phyloP scores from a whole-genome alignment of 64 coral and sea anemone species.

The Dendronephthya gigantea region DNA sequence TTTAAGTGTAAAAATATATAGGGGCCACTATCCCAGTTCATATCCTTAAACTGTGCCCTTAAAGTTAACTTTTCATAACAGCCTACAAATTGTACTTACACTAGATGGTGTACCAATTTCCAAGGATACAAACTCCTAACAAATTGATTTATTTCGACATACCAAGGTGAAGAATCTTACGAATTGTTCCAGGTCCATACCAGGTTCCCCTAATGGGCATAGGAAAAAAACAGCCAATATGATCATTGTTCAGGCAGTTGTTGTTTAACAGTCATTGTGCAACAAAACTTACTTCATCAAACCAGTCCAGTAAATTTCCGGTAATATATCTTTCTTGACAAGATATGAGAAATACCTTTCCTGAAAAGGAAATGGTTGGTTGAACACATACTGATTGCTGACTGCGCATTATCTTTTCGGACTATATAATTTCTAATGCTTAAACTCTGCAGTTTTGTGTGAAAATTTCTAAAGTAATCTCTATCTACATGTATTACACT shows the following conservation, averaged over 20 bases:
- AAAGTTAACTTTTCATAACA: no score
- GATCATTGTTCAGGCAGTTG: no score
- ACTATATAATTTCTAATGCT: no score
- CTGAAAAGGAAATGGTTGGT: conserved; percentile 31
- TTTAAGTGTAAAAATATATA: no score
- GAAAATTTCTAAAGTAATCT: no score
- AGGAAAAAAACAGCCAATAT: not conserved
- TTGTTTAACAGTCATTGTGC: not conserved
- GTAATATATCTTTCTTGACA: conserved; percentile 91
- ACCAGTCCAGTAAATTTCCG: conserved; percentile 93
- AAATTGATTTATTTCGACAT: not conserved
- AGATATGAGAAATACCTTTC: conserved; percentile 85
- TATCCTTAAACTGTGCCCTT: no score
- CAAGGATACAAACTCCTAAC: not conserved
- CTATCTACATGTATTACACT: no score
- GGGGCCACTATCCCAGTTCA: no score
- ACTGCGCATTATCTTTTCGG: no score
- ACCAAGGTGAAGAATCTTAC: conserved; percentile 71
- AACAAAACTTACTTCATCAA: conserved; percentile 57
- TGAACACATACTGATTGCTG: no score
- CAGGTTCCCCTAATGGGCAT: conserved; percentile 73
- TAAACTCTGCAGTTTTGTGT: no score
- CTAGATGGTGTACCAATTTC: not conserved
- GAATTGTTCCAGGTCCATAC: conserved; percentile 62
- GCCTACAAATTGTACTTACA: not conserved